Evolutionary conservation across 1,140 invertebrate species (phyloP), one percentile per base, ranked within the genome.

Genomic region (Mamestra configurata): DNA sequence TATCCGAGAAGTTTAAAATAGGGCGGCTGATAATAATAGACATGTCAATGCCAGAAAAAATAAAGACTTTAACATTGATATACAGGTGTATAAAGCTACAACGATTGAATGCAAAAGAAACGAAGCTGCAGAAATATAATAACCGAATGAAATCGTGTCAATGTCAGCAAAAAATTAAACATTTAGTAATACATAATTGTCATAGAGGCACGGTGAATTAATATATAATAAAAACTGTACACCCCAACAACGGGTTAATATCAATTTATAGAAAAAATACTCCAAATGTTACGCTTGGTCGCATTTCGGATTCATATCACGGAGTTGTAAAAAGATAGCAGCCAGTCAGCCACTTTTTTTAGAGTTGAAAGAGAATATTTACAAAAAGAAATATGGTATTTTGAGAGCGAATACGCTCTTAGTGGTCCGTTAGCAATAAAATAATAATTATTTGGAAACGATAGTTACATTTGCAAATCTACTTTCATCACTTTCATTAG

Each of bases 101-200:
- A 15, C 22, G 11, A 27, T 15, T 57, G 4, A 22, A 40, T 24
- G 53, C 35, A 22, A 55, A 73, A 15, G 13, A n/a, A 73, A 43
- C 27, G 49, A 57, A 31, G 53, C 13, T 24, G 35, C 7, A 43
- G 22, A 57, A 73, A 24, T 35, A 40, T 20, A 40, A 73, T 57
- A 43, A 55, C 18, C 20, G 51, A 57, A 57, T 57, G 6, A 73
- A 73, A 57, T 73, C 20, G 53, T 73, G 71, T 57, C 71, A 59
- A 57, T 73, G 71, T 22, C 37, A 57, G 13, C 27, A 43, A 53
- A 73, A 57, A 73, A 55, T 24, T 10, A 4, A 49, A 27, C 66
- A 24, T 49, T 46, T 40, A 66, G 40, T 11, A 66, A 20, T 40
- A 66, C 18, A 40, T 10, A 49, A 27, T 43, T 24, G 22, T 49